Conservation (phyloP, 2,797 vertebrate genomes). For the Propithecus perrieri region DNA sequence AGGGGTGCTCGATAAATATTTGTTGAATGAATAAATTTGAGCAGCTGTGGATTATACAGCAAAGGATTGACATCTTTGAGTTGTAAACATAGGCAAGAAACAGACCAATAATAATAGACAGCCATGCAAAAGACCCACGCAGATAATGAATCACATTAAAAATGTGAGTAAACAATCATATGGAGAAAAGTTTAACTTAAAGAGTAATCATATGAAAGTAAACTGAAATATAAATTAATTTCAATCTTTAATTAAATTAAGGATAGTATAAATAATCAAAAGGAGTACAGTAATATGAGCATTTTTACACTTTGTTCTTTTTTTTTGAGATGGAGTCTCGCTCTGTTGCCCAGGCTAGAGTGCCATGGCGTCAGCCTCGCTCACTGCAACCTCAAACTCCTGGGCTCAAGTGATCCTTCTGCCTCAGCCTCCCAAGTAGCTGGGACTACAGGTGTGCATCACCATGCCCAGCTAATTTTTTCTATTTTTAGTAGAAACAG, state of each 20-base stretch:
- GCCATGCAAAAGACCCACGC: not conserved
- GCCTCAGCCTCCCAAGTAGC: no score
- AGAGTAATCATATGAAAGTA: not conserved
- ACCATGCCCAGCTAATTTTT: no score
- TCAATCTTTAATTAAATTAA: not conserved
- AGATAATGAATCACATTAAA: not conserved
- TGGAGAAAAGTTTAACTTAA: not conserved
- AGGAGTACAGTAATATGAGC: not conserved
- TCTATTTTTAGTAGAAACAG: no score
- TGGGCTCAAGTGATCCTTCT: no score
- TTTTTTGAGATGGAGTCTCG: no score
- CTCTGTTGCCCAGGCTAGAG: no score
- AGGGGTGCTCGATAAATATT: not conserved
- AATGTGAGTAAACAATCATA: not conserved
- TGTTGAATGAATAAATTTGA: not conserved
- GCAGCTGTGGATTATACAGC: not conserved
- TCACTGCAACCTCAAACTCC: no score
- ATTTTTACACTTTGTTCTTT: not conserved
- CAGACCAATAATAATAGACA: not conserved
- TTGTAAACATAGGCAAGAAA: conserved; percentile 8
- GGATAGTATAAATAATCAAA: not conserved
- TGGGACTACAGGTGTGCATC: no score
- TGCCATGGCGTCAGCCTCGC: no score
- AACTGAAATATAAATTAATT: not conserved
- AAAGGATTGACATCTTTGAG: not conserved